Percentiles rank a stretch among this genome's conserved stretches.
Conservation (phyloP, 1,140 invertebrate genomes). For the Aleiodes sp. region DNA sequence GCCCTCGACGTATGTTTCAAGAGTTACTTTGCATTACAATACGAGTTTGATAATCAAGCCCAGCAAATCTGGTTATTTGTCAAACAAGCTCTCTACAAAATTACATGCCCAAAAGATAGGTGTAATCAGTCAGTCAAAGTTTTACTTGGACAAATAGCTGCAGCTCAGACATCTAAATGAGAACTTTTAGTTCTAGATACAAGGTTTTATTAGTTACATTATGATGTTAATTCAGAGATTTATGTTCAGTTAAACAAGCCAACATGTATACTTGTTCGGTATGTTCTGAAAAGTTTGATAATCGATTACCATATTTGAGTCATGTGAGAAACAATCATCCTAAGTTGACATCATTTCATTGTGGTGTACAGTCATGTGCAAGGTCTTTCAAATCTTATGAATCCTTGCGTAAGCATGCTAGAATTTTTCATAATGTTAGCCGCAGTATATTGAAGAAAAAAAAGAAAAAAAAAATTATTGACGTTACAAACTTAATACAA, state of each 20-base stretch:
- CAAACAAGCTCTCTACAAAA: not conserved
- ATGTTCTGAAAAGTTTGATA: not conserved
- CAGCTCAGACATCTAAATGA: no score
- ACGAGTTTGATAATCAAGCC: not conserved
- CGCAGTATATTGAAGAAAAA: not conserved
- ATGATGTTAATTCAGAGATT: not conserved
- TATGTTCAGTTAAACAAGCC: not conserved
- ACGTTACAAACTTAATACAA: no score
- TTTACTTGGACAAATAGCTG: not conserved
- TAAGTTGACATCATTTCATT: not conserved
- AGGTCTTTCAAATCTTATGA: slow-evolving; percentile 24
- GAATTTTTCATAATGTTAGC: slow-evolving; percentile 7
- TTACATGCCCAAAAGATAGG: not conserved
- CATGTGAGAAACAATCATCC: not conserved
- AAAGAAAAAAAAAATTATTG: no score
- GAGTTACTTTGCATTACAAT: not conserved
- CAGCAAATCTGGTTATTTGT: not conserved
- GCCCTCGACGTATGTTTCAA: not conserved
- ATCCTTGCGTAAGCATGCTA: slow-evolving; percentile 23
- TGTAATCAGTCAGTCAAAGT: not conserved
- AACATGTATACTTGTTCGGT: not conserved
- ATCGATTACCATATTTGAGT: not conserved
- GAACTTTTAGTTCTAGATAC: no score
- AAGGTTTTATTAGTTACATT: no score
- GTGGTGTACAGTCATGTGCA: slow-evolving; percentile 14